Evolutionary conservation across 2,888 invertebrate genomes (phyloP).

Genomic region (Saturnia japonica): DNA sequence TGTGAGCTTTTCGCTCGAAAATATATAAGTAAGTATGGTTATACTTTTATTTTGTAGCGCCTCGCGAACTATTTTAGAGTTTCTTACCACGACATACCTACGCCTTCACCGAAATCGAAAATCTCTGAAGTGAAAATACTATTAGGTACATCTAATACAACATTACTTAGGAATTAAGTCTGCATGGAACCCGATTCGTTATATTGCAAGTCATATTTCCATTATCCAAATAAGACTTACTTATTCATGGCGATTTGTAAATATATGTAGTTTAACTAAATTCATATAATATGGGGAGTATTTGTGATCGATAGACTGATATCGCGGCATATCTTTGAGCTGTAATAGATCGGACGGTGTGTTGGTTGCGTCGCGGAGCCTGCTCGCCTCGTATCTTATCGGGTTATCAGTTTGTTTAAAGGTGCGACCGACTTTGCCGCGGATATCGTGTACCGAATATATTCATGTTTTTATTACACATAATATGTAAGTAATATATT

Average conservation of each 20-base stretch:
- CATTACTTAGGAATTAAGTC: too few species aligned
- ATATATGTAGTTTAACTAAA: not conserved
- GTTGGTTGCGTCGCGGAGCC: not conserved
- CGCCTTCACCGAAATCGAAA: too few species aligned
- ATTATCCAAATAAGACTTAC: not conserved
- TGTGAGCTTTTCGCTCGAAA: not conserved
- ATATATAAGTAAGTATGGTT: too few species aligned
- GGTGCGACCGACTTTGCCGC: constrained; percentile 34
- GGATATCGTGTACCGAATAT: not conserved
- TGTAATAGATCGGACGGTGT: not conserved
- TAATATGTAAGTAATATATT: not conserved
- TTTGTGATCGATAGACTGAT: constrained; percentile 9
- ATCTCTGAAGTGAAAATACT: too few species aligned
- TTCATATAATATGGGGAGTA: not conserved
- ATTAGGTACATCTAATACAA: too few species aligned
- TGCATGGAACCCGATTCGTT: too few species aligned
- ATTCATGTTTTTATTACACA: constrained; percentile 6
- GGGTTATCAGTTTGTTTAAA: constrained; percentile 25
- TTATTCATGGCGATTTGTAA: not conserved
- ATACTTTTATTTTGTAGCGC: too few species aligned
- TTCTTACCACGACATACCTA: too few species aligned
- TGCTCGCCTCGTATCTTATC: constrained; percentile 1
- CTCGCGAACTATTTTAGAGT: too few species aligned
- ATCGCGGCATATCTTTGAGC: not conserved
- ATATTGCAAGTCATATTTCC: too few species aligned